A percentile compares a stretch with the other conserved stretches of the same genome.
Conservation (phyloP, 2,888 invertebrate genomes). For the Sesia apiformis region DNA sequence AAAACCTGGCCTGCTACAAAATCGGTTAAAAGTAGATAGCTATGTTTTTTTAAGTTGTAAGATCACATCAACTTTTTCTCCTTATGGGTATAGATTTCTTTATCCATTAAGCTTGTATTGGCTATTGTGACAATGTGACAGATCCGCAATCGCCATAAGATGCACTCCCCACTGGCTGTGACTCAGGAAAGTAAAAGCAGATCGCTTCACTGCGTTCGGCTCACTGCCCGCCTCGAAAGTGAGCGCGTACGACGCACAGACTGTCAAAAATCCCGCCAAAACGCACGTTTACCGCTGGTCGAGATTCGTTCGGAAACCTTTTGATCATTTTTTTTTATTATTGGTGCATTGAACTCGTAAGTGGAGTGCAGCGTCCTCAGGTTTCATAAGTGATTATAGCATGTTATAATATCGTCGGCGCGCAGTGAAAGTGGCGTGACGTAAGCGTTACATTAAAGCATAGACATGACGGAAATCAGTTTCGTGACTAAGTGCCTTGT, state of each 20-base stretch:
- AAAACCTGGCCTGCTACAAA: too few relatives aligned
- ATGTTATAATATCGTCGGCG: slow-evolving; percentile 41
- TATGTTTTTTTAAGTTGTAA: too few relatives aligned
- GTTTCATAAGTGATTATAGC: slow-evolving; percentile 55
- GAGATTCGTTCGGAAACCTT: slow-evolving; percentile 16
- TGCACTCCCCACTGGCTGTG: slow-evolving; percentile 55
- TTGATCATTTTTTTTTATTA: slow-evolving; percentile 13
- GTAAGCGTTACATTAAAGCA: slow-evolving; percentile 61
- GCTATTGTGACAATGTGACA: background rate
- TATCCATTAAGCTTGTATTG: background rate
- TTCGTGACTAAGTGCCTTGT: slow-evolving; percentile 55
- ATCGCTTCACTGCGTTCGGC: slow-evolving; percentile 35
- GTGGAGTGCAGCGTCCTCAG: slow-evolving; percentile 34
- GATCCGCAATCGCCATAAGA: slow-evolving; percentile 13
- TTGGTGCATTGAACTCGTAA: slow-evolving; percentile 53
- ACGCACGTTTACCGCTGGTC: slow-evolving; percentile 15
- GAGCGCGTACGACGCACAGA: slow-evolving; percentile 51
- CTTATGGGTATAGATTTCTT: too few relatives aligned
- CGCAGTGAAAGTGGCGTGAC: slow-evolving; percentile 69
- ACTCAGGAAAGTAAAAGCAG: slow-evolving; percentile 64
- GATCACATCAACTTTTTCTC: too few relatives aligned
- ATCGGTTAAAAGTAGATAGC: too few relatives aligned
- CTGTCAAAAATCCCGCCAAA: slow-evolving; percentile 43
- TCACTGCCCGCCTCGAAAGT: slow-evolving; percentile 57
- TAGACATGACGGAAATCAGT: slow-evolving; percentile 55